A percentile compares a stretch with the other conserved stretches of the same genome.
These are phyloP conservation scores for Amniataba percoides DNA, from an alignment of 2,797 vertebrate genomes.

Conservation along the genomic window DNA sequence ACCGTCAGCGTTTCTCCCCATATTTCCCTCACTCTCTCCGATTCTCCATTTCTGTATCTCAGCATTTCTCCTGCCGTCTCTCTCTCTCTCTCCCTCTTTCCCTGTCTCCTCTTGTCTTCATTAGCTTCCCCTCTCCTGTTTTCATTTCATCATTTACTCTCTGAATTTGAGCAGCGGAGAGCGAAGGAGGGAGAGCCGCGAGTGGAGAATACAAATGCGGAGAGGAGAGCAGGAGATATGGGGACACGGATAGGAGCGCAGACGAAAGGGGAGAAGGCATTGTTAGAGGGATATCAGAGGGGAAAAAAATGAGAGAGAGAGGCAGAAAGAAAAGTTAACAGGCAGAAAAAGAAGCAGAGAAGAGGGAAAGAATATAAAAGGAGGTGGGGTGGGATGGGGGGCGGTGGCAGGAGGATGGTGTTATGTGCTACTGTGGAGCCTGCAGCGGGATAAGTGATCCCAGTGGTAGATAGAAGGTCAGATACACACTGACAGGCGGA, in stretches of 20 bases:
- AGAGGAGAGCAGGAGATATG: slow-evolving; percentile 21
- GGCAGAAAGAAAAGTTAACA: slow-evolving; percentile 48
- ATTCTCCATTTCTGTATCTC: slow-evolving; percentile 71
- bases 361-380: slow-evolving; percentile 20
- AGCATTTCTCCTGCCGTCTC: slow-evolving; percentile 64
- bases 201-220: slow-evolving; percentile 38
- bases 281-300: slow-evolving; percentile 55
- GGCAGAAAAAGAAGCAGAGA: slow-evolving; percentile 34
- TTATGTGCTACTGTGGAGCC: slow-evolving; percentile 59
- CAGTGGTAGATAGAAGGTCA: slow-evolving; percentile 76
- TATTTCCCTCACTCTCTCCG: slow-evolving; percentile 51
- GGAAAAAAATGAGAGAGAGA: slow-evolving; percentile 15
- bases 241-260: slow-evolving; percentile 29
- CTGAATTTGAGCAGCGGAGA: slow-evolving; percentile 53
- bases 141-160: slow-evolving; percentile 70
- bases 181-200: slow-evolving; percentile 15
- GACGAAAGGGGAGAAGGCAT: slow-evolving; percentile 17
- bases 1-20: slow-evolving; percentile 74
- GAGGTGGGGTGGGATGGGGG: background rate
- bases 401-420: slow-evolving; percentile 45
- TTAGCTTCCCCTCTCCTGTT: slow-evolving; percentile 66
- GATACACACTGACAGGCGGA: slow-evolving; percentile 72
- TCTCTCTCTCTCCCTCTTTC: slow-evolving; percentile 4
- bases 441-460: slow-evolving; percentile 76
- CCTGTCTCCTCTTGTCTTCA: slow-evolving; percentile 67